These are phyloP conservation scores for Rhodophaea formosa DNA, from an alignment of 2,888 invertebrate genomes.

Conservation along the genomic window DNA sequence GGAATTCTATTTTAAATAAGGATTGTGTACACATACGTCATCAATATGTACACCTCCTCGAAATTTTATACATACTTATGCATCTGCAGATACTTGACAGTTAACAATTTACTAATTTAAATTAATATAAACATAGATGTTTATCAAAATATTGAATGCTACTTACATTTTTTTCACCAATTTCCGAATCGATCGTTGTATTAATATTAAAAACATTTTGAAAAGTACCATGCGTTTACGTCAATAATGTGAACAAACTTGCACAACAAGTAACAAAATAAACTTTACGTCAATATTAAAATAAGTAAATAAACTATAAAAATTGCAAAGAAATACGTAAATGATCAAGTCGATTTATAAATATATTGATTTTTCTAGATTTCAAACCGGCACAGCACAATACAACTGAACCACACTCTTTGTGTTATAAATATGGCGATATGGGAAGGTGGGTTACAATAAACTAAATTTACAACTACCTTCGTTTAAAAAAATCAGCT, in stretches of 20 bases:
- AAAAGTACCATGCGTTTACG: conserved; percentile 15
- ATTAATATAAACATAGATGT: no score
- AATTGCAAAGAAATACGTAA: neutral
- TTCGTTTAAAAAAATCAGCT: neutral
- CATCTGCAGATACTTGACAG: no score
- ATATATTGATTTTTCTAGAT: neutral
- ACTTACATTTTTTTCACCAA: conserved; percentile 60
- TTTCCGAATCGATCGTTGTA: conserved; percentile 53
- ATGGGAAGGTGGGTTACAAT: neutral
- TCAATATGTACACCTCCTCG: no score
- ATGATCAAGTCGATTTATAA: neutral
- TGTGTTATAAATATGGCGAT: neutral
- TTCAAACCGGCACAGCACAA: neutral
- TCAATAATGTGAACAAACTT: neutral
- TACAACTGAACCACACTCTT: neutral
- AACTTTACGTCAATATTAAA: conserved; percentile 6
- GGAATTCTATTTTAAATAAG: no score
- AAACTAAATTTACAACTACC: neutral
- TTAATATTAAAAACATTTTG: conserved; percentile 35
- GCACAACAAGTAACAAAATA: no score
- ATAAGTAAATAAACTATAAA: neutral
- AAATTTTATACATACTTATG: no score
- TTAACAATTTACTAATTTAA: no score
- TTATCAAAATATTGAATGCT: conserved; percentile 38
- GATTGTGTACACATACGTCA: no score